Evolutionary conservation across 2,888 invertebrate genomes (phyloP).

Genomic region (Microctonus aethiopoides): DNA sequence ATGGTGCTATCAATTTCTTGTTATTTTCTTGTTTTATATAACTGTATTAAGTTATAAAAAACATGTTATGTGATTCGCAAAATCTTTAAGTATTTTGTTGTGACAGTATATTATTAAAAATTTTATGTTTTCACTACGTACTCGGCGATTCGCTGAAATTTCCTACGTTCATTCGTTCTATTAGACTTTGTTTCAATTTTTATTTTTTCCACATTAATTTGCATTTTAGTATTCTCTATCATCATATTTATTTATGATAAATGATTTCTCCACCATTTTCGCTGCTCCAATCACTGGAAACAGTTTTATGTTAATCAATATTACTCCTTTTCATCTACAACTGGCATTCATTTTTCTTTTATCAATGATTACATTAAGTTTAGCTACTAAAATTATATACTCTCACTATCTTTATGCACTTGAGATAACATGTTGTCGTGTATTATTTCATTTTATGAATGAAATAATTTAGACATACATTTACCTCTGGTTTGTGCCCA

Average conservation of each 20-base stretch:
- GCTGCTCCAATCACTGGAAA: conserved; percentile 3
- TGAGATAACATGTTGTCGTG: conserved; percentile 6
- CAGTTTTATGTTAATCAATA: conserved; percentile 38
- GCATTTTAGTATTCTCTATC: conserved; percentile 17
- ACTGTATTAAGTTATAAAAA: conserved; percentile 33
- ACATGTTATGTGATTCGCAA: conserved; percentile 10
- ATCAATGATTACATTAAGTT: conserved; percentile 53
- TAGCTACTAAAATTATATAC: conserved; percentile 60
- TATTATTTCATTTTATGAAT: conserved; percentile 19
- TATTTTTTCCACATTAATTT: conserved; percentile 32
- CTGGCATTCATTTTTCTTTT: conserved; percentile 60
- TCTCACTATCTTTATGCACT: conserved; percentile 54
- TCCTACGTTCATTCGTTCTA: conserved; percentile 33
- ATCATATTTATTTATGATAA: conserved; percentile 19
- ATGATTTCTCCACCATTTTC: conserved; percentile 8
- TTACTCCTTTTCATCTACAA: conserved; percentile 52
- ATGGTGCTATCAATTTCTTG: conserved; percentile 21
- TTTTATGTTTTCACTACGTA: conserved; percentile 21
- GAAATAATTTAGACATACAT: background rate
- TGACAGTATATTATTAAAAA: conserved; percentile 19
- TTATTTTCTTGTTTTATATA: conserved; percentile 39
- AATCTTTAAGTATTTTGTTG: conserved; percentile 27
- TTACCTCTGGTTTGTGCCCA: conserved; percentile 11
- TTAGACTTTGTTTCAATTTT: conserved; percentile 27
- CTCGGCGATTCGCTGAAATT: conserved; percentile 26